Evolutionary conservation across 2,888 invertebrate species (phyloP).

Genomic region (Crocallis elinguaria): DNA sequence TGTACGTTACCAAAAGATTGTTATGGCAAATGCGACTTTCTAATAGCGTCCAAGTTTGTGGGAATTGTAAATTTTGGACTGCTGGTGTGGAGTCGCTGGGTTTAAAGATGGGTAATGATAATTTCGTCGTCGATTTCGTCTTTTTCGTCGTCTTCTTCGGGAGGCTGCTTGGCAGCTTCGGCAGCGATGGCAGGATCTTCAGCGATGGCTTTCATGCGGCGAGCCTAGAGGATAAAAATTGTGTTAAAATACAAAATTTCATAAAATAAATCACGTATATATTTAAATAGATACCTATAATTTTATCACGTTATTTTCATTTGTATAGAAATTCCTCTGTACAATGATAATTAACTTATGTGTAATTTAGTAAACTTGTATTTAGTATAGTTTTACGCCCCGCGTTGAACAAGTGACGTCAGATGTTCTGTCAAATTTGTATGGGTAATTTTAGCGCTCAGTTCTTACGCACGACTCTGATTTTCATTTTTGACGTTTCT

Average conservation of each 20-base stretch:
- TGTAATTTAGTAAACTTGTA: too few relatives aligned
- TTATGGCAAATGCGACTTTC: conserved; percentile 39
- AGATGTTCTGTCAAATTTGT: too few relatives aligned
- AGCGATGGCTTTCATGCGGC: conserved; percentile 89
- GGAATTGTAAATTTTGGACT: conserved; percentile 15
- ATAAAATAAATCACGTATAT: background rate
- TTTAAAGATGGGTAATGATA: conserved; percentile 92
- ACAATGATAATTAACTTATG: too few relatives aligned
- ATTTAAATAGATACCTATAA: too few relatives aligned
- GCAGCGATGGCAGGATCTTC: conserved; percentile 86
- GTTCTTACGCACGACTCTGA: too few relatives aligned
- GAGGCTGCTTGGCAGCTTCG: conserved; percentile 87
- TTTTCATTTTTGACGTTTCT: too few relatives aligned
- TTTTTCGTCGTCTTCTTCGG: conserved; percentile 93
- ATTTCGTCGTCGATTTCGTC: conserved; percentile 96
- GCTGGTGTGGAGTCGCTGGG: conserved; percentile 3
- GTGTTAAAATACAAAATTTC: background rate
- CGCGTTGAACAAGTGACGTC: too few relatives aligned
- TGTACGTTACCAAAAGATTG: conserved; percentile 41
- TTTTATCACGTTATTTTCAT: too few relatives aligned
- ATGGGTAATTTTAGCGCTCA: too few relatives aligned
- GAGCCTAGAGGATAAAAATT: conserved; percentile 68
- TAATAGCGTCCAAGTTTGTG: background rate
- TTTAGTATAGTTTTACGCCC: too few relatives aligned
- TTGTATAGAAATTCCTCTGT: too few relatives aligned